phyloP scores from a whole-genome alignment of 2,113 vertebrate species.

The Polypterus bichir region DNA sequence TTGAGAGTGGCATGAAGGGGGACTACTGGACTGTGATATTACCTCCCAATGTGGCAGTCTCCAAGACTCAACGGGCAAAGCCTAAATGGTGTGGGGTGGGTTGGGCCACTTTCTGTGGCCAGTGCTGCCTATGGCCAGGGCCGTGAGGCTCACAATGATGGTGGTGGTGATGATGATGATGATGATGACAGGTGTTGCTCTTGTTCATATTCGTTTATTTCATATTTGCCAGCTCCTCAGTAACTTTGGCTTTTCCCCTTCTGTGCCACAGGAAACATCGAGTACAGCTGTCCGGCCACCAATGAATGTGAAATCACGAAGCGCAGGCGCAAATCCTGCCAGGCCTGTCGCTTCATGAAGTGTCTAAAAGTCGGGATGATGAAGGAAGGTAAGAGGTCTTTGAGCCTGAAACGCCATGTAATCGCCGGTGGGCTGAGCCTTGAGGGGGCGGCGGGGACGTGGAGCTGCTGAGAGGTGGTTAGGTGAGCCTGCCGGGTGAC shows the following conservation, averaged over 20 bases:
- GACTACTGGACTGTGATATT: too few relatives aligned
- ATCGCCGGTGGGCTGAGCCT: background rate
- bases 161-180: too few relatives aligned
- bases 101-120: too few relatives aligned
- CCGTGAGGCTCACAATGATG: too few relatives aligned
- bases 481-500: slow-evolving; percentile 48
- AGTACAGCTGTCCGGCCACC: slow-evolving; percentile 97
- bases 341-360: slow-evolving; percentile 99
- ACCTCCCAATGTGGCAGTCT: too few relatives aligned
- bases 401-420: background rate
- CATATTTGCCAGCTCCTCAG: slow-evolving; percentile 7
- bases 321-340: slow-evolving; percentile 97
- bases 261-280: slow-evolving; percentile 80
- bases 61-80: too few relatives aligned
- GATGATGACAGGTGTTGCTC: too few relatives aligned
- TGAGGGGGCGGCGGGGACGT: slow-evolving; percentile 18
- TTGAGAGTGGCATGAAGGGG: too few relatives aligned
- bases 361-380: slow-evolving; percentile 98
- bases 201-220: too few relatives aligned
- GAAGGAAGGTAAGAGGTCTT: slow-evolving; percentile 83
- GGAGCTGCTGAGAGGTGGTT: slow-evolving; percentile 23
- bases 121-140: too few relatives aligned
- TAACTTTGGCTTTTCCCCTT: slow-evolving; percentile 27
- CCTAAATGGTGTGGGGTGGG: too few relatives aligned
- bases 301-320: slow-evolving; percentile 98